Conservation (phyloP, 1,140 invertebrate species). For the Nephila pilipes region DNA sequence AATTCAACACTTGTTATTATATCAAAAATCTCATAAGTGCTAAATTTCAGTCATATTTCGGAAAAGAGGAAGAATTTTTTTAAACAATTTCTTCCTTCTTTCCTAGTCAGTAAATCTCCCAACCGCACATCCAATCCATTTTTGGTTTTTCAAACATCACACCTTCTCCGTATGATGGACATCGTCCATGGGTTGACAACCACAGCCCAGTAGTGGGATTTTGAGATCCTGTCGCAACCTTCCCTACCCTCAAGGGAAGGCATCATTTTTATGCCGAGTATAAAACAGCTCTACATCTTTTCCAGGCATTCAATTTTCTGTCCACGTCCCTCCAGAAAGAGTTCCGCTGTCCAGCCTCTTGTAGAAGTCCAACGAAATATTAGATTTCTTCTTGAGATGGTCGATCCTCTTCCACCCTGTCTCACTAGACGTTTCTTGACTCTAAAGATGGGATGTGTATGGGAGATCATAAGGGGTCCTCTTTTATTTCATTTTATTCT, state of each 20-base stretch:
- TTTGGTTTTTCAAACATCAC: neutral
- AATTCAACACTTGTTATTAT: too few relatives aligned
- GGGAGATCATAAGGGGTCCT: neutral
- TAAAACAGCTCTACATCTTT: neutral
- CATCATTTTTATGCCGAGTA: slow-evolving; percentile 44
- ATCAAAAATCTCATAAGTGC: too few relatives aligned
- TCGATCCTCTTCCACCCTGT: neutral
- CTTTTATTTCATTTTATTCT: neutral
- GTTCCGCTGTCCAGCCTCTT: slow-evolving; percentile 27
- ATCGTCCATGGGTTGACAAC: slow-evolving; percentile 29
- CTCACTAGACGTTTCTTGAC: neutral
- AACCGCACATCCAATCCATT: neutral
- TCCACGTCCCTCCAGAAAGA: slow-evolving; percentile 47
- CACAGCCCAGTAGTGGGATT: neutral
- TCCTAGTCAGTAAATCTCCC: neutral
- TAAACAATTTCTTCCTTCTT: too few relatives aligned
- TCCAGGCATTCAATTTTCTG: slow-evolving; percentile 49
- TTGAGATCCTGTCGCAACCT: neutral
- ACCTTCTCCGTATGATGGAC: neutral
- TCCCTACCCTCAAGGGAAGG: neutral
- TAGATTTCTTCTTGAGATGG: slow-evolving; percentile 10
- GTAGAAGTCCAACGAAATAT: slow-evolving; percentile 53
- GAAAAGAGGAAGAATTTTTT: too few relatives aligned
- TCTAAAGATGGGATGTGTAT: neutral
- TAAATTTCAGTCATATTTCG: too few relatives aligned